These are phyloP conservation scores for Lochmaea crataegi DNA, from an alignment of 2,888 invertebrate species.

Conservation along the genomic window DNA sequence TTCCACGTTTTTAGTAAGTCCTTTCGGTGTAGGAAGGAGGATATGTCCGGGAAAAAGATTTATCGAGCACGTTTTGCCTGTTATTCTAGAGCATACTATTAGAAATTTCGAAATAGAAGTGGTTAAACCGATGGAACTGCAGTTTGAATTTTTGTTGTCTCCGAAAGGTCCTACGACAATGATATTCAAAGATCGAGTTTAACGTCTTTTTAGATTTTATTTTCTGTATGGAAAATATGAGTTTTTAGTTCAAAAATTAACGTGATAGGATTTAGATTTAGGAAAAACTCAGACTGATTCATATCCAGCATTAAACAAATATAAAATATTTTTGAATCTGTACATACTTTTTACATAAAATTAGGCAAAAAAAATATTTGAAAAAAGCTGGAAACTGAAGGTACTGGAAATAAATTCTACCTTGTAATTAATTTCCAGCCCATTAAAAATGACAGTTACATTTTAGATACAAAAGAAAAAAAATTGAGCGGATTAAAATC, in stretches of 20 bases:
- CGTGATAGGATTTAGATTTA: background rate
- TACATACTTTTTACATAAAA: too few relatives aligned
- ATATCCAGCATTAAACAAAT: background rate
- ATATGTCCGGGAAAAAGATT: constrained; percentile 90
- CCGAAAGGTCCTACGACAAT: constrained; percentile 81
- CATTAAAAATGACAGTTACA: too few relatives aligned
- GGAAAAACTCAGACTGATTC: background rate
- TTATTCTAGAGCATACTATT: constrained; percentile 78
- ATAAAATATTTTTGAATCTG: too few relatives aligned
- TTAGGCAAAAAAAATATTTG: too few relatives aligned
- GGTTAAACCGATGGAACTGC: constrained; percentile 74
- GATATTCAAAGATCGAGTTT: constrained; percentile 71
- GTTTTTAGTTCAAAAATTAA: background rate
- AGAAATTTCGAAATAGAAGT: constrained; percentile 75
- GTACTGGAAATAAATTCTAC: too few relatives aligned
- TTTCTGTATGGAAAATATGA: background rate
- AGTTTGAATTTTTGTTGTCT: constrained; percentile 85
- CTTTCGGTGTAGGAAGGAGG: constrained; percentile 83
- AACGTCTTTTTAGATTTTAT: constrained; percentile 19
- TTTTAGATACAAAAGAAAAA: too few relatives aligned
- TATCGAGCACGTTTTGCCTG: constrained; percentile 80
- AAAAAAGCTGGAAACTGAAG: too few relatives aligned
- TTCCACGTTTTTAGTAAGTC: constrained; percentile 76
- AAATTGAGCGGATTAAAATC: too few relatives aligned
- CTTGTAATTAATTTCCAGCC: too few relatives aligned